Conservation (phyloP, 2,888 invertebrate genomes). For the Megalurothrips usitatus region DNA sequence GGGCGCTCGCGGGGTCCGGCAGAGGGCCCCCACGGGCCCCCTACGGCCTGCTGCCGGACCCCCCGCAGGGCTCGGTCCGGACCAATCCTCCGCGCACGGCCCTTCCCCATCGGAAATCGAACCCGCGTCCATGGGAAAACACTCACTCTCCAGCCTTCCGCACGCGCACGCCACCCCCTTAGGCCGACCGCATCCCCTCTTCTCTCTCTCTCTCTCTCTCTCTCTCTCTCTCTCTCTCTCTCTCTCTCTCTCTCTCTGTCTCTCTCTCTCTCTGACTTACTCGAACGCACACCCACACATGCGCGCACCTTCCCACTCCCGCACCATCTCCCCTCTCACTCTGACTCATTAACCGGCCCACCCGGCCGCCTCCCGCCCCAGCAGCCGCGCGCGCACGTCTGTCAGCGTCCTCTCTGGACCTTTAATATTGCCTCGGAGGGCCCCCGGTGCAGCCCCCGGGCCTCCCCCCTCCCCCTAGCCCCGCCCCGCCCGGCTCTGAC, state of each 20-base stretch:
- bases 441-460: neutral
- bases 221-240: conserved; percentile 16
- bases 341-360: neutral
- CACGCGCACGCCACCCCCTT: neutral
- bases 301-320: neutral
- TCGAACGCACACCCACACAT: neutral
- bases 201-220: conserved; percentile 21
- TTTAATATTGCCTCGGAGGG: neutral
- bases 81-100: neutral
- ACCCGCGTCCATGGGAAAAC: neutral
- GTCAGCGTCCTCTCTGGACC: neutral
- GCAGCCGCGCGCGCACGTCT: neutral
- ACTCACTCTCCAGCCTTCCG: neutral
- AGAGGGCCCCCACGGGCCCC: too few relatives aligned
- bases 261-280: neutral
- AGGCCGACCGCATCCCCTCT: neutral
- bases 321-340: neutral
- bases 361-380: neutral
- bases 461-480: neutral
- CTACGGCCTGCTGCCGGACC: too few relatives aligned
- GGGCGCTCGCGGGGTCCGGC: too few relatives aligned
- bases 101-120: conserved; percentile 1
- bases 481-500: neutral
- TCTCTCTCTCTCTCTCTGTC: conserved; percentile 1
- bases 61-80: too few relatives aligned